A percentile compares a stretch with the other conserved stretches of the same genome.
phyloP scores from a whole-genome alignment of 23 tunicate genomes.

The Halocynthia roretzi region DNA sequence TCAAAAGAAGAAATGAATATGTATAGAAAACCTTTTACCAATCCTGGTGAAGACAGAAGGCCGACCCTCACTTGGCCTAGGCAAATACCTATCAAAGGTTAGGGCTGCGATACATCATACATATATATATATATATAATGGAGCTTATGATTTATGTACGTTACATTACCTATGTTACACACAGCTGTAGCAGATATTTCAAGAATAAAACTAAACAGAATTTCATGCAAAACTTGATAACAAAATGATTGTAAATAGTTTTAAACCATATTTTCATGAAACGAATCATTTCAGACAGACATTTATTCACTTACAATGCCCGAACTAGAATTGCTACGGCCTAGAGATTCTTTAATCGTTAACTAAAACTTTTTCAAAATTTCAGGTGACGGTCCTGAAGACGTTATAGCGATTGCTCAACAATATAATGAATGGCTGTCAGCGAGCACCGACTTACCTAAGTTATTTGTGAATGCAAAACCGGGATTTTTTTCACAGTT shows the following conservation, averaged over 20 bases:
- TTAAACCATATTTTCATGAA: too few relatives aligned
- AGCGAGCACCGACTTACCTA: slow-evolving; percentile 44
- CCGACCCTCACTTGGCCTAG: slow-evolving; percentile 88
- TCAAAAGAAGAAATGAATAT: slow-evolving; percentile 52
- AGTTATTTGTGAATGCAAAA: slow-evolving; percentile 53
- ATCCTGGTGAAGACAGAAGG: slow-evolving; percentile 46
- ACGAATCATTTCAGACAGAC: too few relatives aligned
- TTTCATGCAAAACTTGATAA: too few relatives aligned
- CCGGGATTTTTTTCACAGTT: slow-evolving; percentile 65
- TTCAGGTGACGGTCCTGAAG: slow-evolving; percentile 54
- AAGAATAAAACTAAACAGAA: too few relatives aligned
- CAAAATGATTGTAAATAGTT: too few relatives aligned
- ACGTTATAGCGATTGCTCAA: slow-evolving; percentile 52
- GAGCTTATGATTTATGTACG: too few relatives aligned
- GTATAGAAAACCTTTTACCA: slow-evolving; percentile 49
- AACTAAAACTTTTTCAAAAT: neutral
- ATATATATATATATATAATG: too few relatives aligned
- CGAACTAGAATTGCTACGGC: neutral
- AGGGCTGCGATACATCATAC: too few relatives aligned
- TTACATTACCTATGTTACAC: too few relatives aligned
- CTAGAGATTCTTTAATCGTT: neutral
- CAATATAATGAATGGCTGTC: slow-evolving; percentile 44
- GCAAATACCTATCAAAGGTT: slow-evolving; percentile 50
- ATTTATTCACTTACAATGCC: too few relatives aligned
- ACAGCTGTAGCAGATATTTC: too few relatives aligned